These are phyloP conservation scores for Pristionchus pacificus DNA, from an alignment of 1,140 invertebrate species.

Conservation along the genomic window DNA sequence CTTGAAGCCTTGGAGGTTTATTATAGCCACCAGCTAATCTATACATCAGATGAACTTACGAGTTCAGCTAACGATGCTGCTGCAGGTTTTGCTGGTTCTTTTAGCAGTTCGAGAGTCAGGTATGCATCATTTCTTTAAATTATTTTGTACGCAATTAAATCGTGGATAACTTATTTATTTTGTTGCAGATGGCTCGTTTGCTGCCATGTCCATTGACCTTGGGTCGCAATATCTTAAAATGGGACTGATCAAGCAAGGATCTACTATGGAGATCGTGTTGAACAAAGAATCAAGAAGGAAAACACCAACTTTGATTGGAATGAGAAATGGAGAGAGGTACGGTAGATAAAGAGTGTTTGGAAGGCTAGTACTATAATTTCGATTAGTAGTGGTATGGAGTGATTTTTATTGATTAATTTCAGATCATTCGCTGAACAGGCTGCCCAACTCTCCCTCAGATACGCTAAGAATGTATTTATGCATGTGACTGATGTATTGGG, in stretches of 20 bases:
- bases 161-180: too few relatives aligned
- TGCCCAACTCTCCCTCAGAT: constrained; percentile 66
- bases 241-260: constrained; percentile 84
- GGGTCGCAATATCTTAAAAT: constrained; percentile 97
- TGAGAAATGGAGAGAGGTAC: constrained; percentile 10
- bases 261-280: constrained; percentile 98
- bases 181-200: too few relatives aligned
- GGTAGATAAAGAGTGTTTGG: not conserved
- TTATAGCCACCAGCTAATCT: too few relatives aligned
- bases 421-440: constrained; percentile 91
- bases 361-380: not conserved
- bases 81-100: too few relatives aligned
- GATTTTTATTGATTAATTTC: constrained; percentile 68
- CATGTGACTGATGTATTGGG: constrained; percentile 29
- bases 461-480: constrained; percentile 9
- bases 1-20: too few relatives aligned
- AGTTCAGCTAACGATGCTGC: too few relatives aligned
- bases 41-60: too few relatives aligned
- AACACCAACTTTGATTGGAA: constrained; percentile 75
- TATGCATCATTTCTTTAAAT: too few relatives aligned
- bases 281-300: constrained; percentile 92
- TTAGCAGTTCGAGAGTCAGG: too few relatives aligned
- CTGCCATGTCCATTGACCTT: constrained; percentile 95
- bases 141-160: too few relatives aligned
- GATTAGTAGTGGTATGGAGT: not conserved